These are phyloP conservation scores for Dione juno DNA, from an alignment of 2,888 invertebrate species.

Conservation along the genomic window DNA sequence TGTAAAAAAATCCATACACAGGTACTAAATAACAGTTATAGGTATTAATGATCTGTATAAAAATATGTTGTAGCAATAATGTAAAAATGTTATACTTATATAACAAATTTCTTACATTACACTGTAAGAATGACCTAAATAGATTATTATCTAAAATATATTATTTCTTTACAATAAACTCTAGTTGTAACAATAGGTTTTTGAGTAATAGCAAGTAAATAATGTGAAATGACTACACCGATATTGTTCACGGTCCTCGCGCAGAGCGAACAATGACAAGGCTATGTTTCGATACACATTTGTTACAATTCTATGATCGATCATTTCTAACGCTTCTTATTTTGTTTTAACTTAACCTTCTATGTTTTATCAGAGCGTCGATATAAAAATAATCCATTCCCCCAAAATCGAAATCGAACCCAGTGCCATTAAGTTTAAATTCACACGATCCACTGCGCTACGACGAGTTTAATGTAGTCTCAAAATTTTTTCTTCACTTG, in stretches of 20 bases:
- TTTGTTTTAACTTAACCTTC: too few relatives aligned
- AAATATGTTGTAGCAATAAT: too few relatives aligned
- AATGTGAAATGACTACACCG: slow-evolving; percentile 27
- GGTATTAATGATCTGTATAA: too few relatives aligned
- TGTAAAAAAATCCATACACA: too few relatives aligned
- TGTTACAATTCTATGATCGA: background rate
- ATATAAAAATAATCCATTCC: too few relatives aligned
- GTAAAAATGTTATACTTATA: background rate
- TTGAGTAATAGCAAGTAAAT: background rate
- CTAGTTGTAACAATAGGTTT: slow-evolving; percentile 5
- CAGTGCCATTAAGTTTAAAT: too few relatives aligned
- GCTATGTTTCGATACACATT: slow-evolving; percentile 13
- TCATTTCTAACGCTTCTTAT: background rate
- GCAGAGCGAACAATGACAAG: slow-evolving; percentile 16
- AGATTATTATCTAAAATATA: background rate
- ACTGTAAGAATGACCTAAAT: slow-evolving; percentile 3
- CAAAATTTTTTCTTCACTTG: too few relatives aligned
- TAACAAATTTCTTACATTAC: background rate
- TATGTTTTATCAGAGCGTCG: too few relatives aligned
- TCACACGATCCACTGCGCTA: too few relatives aligned
- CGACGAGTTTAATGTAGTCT: too few relatives aligned
- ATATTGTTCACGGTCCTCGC: slow-evolving; percentile 22
- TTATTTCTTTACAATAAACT: slow-evolving; percentile 5
- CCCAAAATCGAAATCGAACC: too few relatives aligned
- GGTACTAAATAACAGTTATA: too few relatives aligned